Percentiles rank a stretch among this genome's conserved stretches.
Evolutionary conservation across 2,113 vertebrate genomes (phyloP).

Genomic region (Oplegnathus fasciatus): DNA sequence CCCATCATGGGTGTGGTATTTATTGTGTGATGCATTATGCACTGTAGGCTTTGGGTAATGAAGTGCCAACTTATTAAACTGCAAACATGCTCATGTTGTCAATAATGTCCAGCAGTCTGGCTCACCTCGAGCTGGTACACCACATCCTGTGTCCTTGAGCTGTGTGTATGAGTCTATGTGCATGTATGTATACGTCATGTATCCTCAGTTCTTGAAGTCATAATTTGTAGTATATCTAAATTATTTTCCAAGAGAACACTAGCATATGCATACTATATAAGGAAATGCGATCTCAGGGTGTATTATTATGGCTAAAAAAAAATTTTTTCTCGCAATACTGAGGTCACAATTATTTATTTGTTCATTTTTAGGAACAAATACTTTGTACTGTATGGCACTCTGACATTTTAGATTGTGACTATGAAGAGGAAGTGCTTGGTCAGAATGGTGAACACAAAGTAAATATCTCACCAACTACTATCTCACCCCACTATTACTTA

Average conservation of each 20-base stretch:
- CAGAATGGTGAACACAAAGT: neutral
- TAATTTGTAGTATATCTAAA: neutral
- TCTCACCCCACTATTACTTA: neutral
- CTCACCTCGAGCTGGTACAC: neutral
- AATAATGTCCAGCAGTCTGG: neutral
- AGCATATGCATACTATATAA: slow-evolving; percentile 18
- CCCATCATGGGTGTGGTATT: neutral
- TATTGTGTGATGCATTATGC: neutral
- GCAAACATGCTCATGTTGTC: slow-evolving; percentile 11
- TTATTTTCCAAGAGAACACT: slow-evolving; percentile 6
- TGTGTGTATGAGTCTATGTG: neutral
- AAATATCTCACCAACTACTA: neutral
- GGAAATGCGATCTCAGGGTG: neutral
- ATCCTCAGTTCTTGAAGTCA: neutral
- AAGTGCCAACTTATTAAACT: slow-evolving; percentile 12
- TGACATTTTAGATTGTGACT: slow-evolving; percentile 3
- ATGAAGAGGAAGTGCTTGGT: neutral
- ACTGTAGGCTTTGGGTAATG: slow-evolving; percentile 21
- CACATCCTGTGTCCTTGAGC: neutral
- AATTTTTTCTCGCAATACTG: neutral
- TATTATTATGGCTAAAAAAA: neutral
- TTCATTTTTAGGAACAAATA: neutral
- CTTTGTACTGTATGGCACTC: neutral
- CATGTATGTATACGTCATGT: neutral
- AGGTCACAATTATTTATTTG: slow-evolving; percentile 7